Base-by-base conservation (phyloP, 1,140 invertebrate species). In the Eueides isabella region DNA sequence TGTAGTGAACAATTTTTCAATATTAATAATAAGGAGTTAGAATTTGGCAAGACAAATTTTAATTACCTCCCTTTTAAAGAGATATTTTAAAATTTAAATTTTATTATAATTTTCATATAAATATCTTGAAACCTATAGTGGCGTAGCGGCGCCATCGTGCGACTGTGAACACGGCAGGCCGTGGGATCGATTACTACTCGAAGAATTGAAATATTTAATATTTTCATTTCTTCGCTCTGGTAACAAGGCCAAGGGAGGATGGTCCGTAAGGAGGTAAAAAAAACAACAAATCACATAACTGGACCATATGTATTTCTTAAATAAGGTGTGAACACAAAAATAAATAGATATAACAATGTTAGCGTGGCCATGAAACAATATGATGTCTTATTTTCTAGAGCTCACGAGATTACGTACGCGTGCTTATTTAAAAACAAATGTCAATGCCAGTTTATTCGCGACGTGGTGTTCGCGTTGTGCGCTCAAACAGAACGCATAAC, bases 11-110 rank as follows among this genome's bases (percentile, higher is more conserved):
- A 31, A 6, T 55, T 41, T 64, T 71, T 77, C 55, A 67, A 72
- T 78, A 78, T 84, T 81, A 86, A 84, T 85, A 85, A 73, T 80
- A 82, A 78, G n/a, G n/a, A 85, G 80, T 87, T 85, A 73, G 44
- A 66, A 78, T 75, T 72, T 26, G 81, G 23, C 16, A 83, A 76
- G 71, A 68, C 71, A 82, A 75, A 38, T 65, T 71, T 74, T 85
- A 80, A 85, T 86, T 84, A 26, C 9, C 0, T 19, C 31, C 31
- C 3, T 5, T 19, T 5, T 44, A 9, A 19, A n/a, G 6, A 1
- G 6, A 14, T 38, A 19, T 19, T 16, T 44, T 44, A 44, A 44
- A n/a, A 38, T 16, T 38, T 4, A 1, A 16, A 38, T 14, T 38
- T 16, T 14, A 35, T 38, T 38, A 38, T 38, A 16, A 38, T 14